A percentile compares a stretch with the other conserved stretches of the same genome.
phyloP scores from a whole-genome alignment of 2,888 invertebrate species.

The Volucella zonaria region DNA sequence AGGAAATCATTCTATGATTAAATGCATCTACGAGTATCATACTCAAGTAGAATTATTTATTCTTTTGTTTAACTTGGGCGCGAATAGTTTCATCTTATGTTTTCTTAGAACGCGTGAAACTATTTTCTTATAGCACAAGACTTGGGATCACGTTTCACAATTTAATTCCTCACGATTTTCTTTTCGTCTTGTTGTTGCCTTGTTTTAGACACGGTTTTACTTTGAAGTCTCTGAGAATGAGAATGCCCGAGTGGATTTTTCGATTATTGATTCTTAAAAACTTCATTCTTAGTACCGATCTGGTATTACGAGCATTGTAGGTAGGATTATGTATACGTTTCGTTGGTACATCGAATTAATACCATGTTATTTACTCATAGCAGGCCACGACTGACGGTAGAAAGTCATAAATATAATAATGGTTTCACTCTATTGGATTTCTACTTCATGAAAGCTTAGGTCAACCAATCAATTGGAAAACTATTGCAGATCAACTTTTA shows the following conservation, averaged over 20 bases:
- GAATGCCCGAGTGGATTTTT: constrained; percentile 38
- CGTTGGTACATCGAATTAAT: neutral
- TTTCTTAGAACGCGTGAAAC: constrained; percentile 40
- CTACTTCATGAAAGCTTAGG: neutral
- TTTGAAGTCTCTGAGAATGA: constrained; percentile 19
- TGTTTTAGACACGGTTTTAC: neutral
- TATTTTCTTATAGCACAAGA: constrained; percentile 35
- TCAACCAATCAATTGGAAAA: constrained; percentile 5
- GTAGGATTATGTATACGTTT: constrained; percentile 15
- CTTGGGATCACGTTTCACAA: constrained; percentile 46
- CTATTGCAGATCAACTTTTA: neutral
- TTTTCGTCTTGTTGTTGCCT: constrained; percentile 12
- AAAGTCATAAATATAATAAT: constrained; percentile 4
- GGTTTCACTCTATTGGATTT: constrained; percentile 23
- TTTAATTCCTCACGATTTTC: constrained; percentile 53
- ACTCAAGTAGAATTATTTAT: constrained; percentile 5
- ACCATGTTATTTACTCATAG: constrained; percentile 14
- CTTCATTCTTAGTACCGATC: constrained; percentile 2
- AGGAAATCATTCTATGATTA: constrained; percentile 53
- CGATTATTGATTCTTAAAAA: constrained; percentile 53
- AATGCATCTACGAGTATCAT: constrained; percentile 8
- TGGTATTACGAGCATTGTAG: neutral
- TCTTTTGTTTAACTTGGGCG: constrained; percentile 41
- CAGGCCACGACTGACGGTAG: neutral
- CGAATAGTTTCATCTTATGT: constrained; percentile 44